Evolutionary conservation across 1,140 invertebrate species (phyloP), one percentile per base, ranked within the genome.

Genomic region (Drosophila quadrilineata): DNA sequence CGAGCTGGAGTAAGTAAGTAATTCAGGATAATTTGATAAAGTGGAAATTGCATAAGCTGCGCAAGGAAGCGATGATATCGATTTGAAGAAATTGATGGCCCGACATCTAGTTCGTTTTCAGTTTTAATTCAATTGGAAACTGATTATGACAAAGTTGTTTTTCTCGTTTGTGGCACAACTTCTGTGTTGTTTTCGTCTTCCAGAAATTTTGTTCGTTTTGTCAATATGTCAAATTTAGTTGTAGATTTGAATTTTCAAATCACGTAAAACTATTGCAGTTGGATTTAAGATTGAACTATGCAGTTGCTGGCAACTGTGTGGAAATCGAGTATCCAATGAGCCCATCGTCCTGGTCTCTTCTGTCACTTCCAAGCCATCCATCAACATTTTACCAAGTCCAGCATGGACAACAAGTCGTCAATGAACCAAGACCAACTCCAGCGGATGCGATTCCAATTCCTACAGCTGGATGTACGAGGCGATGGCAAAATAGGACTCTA

Each of bases 171-270:
- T n/a, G n/a, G n/a, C n/a, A n/a, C n/a, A n/a, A n/a, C n/a, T n/a
- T n/a, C n/a, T n/a, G n/a, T n/a, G n/a, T n/a, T n/a, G n/a, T n/a
- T n/a, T n/a, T n/a, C n/a, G n/a, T n/a, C n/a, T n/a, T n/a, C n/a
- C n/a, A n/a, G n/a, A n/a, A n/a, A n/a, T n/a, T n/a, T n/a, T n/a
- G n/a, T n/a, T 64, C 53, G 36, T 26, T 66, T 8, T 84, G 77
- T 82, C 77, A 82, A 67, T 69, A 84, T 82, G 77, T 82, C 48
- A 62, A 71, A 54, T 60, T 41, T 65, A 40, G 56, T 29, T 41
- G 45, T 53, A 66, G 40, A 59, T 70, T 46, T 63, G 72, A 73
- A 53, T 66, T 41, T 56, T 24, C 35, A 58, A 69, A 71, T 59
- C 60, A 73, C 53, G 33, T 52, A 26, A 28, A 68, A 71, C 52